Base-by-base conservation (phyloP, 2,888 invertebrate species). In the Philaethria dido region DNA sequence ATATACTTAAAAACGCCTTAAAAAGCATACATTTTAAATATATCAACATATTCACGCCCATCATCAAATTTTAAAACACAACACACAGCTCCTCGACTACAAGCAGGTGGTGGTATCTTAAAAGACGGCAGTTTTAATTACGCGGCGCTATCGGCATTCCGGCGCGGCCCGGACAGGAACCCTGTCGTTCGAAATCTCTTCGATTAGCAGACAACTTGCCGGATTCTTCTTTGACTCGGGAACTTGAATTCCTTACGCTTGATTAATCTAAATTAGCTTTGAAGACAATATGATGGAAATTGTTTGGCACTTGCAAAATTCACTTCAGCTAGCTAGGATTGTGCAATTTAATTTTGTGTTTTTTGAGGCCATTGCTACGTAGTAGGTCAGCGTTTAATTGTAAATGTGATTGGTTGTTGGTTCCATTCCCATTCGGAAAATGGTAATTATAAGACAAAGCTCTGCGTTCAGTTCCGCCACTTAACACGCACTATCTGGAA, bases 71-170 rank as follows among this genome's bases (percentile, higher is more conserved):
- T n/a, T n/a, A n/a, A n/a, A n/a, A n/a, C n/a, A n/a, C n/a, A n/a
- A n/a, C n/a, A n/a, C n/a, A n/a, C 22, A 42, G 65, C 81, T 82
- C 85, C 72, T 48, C 50, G 70, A 29, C 80, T 78, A 80, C 72
- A 68, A 72, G 71, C 85, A 85, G 85, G 85, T 83, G 79, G 75
- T 75, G 76, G 79, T 78, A 76, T 81, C 84, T 82, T 84, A 85
- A 83, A 85, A 84, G 84, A 80, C 83, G 85, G 83, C 85, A 85
- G 84, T 85, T 87, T 88, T 88, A 88, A 88, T 88, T 87, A 87
- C 86, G 82, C 77, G 78, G 77, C 80, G 72, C 73, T 81, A 86
- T 86, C 84, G 86, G 78, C 84, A 87, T 87, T 86, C 87, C 87
- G 74, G 74, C 62, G 78, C 64, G 59, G 50, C 59, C 64, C 68